phyloP scores from a whole-genome alignment of 1,140 invertebrate species.

The Mya arenaria region DNA sequence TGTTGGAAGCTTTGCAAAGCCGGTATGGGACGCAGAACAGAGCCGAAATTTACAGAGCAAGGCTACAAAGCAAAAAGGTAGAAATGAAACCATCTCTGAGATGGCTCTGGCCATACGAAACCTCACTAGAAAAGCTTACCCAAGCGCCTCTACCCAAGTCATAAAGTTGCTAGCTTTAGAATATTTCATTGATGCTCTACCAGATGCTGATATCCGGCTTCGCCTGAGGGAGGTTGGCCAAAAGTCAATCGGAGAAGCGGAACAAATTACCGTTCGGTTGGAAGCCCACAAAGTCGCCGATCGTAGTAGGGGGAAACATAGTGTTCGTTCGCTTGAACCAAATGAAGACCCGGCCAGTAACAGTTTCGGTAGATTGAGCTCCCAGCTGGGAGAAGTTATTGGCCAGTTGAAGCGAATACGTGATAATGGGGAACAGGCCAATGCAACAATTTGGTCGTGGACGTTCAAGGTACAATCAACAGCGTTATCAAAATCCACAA shows the following conservation, averaged over 20 bases:
- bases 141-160: conserved; percentile 28
- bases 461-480: neutral
- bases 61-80: conserved; percentile 37
- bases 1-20: conserved; percentile 20
- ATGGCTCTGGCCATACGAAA: conserved; percentile 46
- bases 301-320: neutral
- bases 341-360: neutral
- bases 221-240: conserved; percentile 52
- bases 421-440: neutral
- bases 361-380: neutral
- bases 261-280: conserved; percentile 26
- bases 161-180: conserved; percentile 42
- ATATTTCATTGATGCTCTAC: conserved; percentile 54
- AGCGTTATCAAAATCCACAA: neutral
- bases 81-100: conserved; percentile 35
- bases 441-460: neutral
- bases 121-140: conserved; percentile 47
- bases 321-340: neutral
- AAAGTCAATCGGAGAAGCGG: conserved; percentile 29
- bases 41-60: conserved; percentile 30
- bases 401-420: neutral
- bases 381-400: neutral
- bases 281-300: conserved; percentile 30
- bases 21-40: conserved; percentile 20
- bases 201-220: conserved; percentile 49